Base-by-base conservation (phyloP, 1,140 invertebrate species). In the Leptopilina boulardi region DNA sequence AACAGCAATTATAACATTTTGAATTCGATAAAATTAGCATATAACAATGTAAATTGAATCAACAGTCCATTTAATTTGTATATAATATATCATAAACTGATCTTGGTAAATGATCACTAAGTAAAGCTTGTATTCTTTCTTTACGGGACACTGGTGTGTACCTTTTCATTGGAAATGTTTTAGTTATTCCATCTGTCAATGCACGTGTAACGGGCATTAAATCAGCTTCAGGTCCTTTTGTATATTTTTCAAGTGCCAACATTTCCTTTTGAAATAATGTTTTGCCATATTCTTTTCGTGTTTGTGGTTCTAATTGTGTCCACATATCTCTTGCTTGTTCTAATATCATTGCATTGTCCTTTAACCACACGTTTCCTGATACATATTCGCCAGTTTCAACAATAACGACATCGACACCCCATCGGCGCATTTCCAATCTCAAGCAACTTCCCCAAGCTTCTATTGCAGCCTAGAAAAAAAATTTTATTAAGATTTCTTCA, bases 331-430 rank as follows among this genome's bases (percentile, higher is more conserved):
- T 93, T 6, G 95, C 95, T 89, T 96, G 95, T 82, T 94, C 93
- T 66, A 95, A 87, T 81, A 96, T 91, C 77, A 94, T 91, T 56
- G 93, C 92, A 42, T 90, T 91, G 74, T 96, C 94, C 51, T 94
- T 94, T 8, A 96, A 91, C 95, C 95, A 96, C 0, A 93, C 93
- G 79, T 93, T 95, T 84, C 96, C 95, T 8, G 95, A 94, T 1
- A 95, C 93, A 81, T 94, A 95, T 89, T 96, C 95, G 66, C 96
- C 95, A 44, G 96, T 96, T 83, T 97, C 96, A 66, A 98, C 95
- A 18, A 97, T 93, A 54, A 95, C 90, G 82, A 95, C 92, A 92
- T 97, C 93, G 80, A 95, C 93, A 82, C 94, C 92, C 86, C 95
- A 93, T 77, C 93, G 93, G 82, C 94, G 94, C 91, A 97, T 94